These are phyloP conservation scores for Enteromius treurensis DNA, from an alignment of 2,797 vertebrate species.

Conservation along the genomic window DNA sequence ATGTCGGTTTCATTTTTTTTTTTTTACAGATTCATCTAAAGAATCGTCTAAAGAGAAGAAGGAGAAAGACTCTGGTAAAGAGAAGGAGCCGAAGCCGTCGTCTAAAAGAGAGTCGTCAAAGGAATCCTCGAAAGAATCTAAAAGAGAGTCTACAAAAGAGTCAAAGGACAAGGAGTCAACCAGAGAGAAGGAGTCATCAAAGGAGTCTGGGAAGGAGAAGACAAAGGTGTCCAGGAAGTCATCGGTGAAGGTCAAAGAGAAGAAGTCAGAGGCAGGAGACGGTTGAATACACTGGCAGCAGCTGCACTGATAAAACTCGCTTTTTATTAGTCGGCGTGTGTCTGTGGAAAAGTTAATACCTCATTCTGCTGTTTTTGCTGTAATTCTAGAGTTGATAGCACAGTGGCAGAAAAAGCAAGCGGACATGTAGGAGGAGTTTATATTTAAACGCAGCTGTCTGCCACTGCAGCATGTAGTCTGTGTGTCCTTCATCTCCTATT, in stretches of 20 bases:
- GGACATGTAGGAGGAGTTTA: slow-evolving; percentile 36
- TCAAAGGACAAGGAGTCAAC: slow-evolving; percentile 67
- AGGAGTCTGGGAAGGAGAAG: slow-evolving; percentile 53
- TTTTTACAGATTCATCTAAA: slow-evolving; percentile 30
- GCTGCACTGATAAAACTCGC: neutral
- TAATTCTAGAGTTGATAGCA: slow-evolving; percentile 1
- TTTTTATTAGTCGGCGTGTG: neutral
- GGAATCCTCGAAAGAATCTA: slow-evolving; percentile 64
- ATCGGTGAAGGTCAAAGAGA: slow-evolving; percentile 71
- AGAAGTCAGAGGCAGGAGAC: slow-evolving; percentile 71
- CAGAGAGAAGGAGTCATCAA: slow-evolving; percentile 41
- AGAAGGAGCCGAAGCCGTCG: slow-evolving; percentile 52
- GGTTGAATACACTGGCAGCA: slow-evolving; percentile 56
- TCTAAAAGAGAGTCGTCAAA: slow-evolving; percentile 44
- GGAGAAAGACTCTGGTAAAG: slow-evolving; percentile 57
- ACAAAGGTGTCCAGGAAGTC: slow-evolving; percentile 70
- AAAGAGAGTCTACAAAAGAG: slow-evolving; percentile 63
- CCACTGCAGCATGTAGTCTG: slow-evolving; percentile 63
- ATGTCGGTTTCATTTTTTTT: neutral
- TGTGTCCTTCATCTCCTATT: slow-evolving; percentile 64
- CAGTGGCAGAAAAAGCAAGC: neutral
- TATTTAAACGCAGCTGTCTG: slow-evolving; percentile 58
- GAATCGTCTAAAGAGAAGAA: slow-evolving; percentile 54
- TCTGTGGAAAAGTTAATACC: neutral
- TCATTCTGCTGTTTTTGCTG: neutral